A percentile compares a stretch with the other conserved stretches of the same genome.
These are phyloP conservation scores for Ethmia dodecea DNA, from an alignment of 2,888 invertebrate species.

Conservation along the genomic window DNA sequence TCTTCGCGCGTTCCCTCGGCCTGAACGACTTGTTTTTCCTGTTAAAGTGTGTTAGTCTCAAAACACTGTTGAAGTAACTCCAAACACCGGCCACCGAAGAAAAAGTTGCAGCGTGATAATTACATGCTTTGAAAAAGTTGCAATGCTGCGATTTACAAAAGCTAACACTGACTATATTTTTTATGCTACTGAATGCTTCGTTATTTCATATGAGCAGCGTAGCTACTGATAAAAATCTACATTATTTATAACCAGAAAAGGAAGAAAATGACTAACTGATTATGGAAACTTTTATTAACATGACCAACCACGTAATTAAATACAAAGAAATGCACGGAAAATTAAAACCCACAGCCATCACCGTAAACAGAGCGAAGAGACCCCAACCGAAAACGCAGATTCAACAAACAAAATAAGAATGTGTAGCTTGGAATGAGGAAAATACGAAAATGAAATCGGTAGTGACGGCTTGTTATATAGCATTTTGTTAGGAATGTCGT, in stretches of 20 bases:
- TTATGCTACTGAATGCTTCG: too few species aligned
- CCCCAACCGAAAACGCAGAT: slow-evolving; percentile 53
- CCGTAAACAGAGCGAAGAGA: slow-evolving; percentile 41
- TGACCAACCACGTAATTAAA: slow-evolving; percentile 30
- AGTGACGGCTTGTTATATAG: too few species aligned
- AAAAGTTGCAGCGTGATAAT: slow-evolving; percentile 10
- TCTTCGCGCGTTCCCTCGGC: slow-evolving; percentile 90
- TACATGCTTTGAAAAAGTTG: slow-evolving; percentile 7
- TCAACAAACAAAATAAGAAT: slow-evolving; percentile 60
- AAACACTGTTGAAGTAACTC: slow-evolving; percentile 2
- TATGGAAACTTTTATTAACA: too few species aligned
- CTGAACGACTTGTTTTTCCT: slow-evolving; percentile 96
- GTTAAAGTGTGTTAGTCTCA: slow-evolving; percentile 23
- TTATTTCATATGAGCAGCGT: too few species aligned
- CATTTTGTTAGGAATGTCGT: too few species aligned
- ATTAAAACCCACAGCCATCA: slow-evolving; percentile 58
- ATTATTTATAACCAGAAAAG: too few species aligned
- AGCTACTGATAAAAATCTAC: too few species aligned
- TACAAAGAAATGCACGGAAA: slow-evolving; percentile 41
- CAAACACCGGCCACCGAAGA: slow-evolving; percentile 20
- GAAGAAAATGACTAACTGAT: too few species aligned
- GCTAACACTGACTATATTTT: too few species aligned
- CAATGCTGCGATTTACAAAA: slow-evolving; percentile 13
- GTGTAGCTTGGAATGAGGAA: slow-evolving; percentile 8
- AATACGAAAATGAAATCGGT: too few species aligned